phyloP scores from a whole-genome alignment of 2,888 invertebrate species.

The Neocrepidodera transversa region DNA sequence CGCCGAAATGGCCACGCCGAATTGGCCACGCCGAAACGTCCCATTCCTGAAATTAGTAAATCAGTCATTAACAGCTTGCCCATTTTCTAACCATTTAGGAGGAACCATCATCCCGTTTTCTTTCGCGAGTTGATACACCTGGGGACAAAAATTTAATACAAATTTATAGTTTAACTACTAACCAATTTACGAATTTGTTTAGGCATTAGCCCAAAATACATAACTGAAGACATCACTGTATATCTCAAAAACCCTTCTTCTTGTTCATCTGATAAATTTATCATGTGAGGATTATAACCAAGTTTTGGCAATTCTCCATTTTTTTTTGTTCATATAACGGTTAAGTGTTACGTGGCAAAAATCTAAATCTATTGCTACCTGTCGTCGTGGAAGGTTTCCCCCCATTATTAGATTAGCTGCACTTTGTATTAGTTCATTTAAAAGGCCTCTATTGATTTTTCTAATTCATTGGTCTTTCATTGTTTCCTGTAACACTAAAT shows the following conservation, averaged over 20 bases:
- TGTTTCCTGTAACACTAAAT: too few relatives aligned
- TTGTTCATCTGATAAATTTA: constrained; percentile 1
- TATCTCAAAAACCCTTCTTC: constrained; percentile 12
- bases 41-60: too few relatives aligned
- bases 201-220: constrained; percentile 4
- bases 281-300: constrained; percentile 6
- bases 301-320: constrained; percentile 7
- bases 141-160: constrained; percentile 1
- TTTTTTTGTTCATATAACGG: too few relatives aligned
- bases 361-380: constrained; percentile 18
- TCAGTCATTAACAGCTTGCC: too few relatives aligned
- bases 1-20: too few relatives aligned
- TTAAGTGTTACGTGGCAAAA: constrained; percentile 16
- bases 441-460: constrained; percentile 10
- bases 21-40: too few relatives aligned
- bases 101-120: too few relatives aligned
- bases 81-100: too few relatives aligned
- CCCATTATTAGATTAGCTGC: constrained; percentile 16
- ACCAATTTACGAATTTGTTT: too few relatives aligned
- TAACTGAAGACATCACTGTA: constrained; percentile 9
- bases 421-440: constrained; percentile 13
- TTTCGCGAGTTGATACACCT: too few relatives aligned
- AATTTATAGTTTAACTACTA: constrained; percentile 6
- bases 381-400: constrained; percentile 13
- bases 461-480: constrained; percentile 8